These are phyloP conservation scores for Rhinichthys osculus DNA, from an alignment of 2,797 vertebrate genomes.

Conservation along the genomic window DNA sequence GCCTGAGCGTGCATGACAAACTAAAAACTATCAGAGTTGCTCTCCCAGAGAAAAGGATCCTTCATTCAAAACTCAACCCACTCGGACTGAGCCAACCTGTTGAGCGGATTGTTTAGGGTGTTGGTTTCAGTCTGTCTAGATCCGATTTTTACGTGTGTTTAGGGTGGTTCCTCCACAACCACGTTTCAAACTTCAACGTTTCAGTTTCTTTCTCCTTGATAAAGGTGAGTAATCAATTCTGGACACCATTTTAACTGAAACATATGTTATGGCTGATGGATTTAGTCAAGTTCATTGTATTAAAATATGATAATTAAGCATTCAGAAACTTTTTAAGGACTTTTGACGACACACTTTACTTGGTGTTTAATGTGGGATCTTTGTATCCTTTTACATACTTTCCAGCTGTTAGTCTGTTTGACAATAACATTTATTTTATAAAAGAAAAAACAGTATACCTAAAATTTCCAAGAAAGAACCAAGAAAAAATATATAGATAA, in stretches of 20 bases:
- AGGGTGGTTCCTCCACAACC: conserved; percentile 15
- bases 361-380: not conserved
- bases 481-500: not conserved
- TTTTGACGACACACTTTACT: not conserved
- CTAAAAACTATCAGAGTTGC: conserved; percentile 23
- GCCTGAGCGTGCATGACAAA: conserved; percentile 41
- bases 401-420: not conserved
- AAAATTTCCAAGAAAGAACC: not conserved
- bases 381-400: not conserved
- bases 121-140: conserved; percentile 33
- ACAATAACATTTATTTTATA: not conserved
- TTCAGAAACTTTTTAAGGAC: not conserved
- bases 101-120: conserved; percentile 58
- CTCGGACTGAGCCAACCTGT: conserved; percentile 57
- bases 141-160: conserved; percentile 19
- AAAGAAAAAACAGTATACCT: not conserved
- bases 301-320: not conserved
- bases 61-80: conserved; percentile 50
- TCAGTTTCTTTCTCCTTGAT: conserved; percentile 15
- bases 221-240: conserved; percentile 32
- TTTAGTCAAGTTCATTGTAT: not conserved
- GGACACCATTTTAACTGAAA: conserved; percentile 13
- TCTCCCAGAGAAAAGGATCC: conserved; percentile 25
- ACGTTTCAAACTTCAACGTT: conserved; percentile 10
- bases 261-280: not conserved